phyloP scores from a whole-genome alignment of 2,888 invertebrate species.

The Synergus itoensis region DNA sequence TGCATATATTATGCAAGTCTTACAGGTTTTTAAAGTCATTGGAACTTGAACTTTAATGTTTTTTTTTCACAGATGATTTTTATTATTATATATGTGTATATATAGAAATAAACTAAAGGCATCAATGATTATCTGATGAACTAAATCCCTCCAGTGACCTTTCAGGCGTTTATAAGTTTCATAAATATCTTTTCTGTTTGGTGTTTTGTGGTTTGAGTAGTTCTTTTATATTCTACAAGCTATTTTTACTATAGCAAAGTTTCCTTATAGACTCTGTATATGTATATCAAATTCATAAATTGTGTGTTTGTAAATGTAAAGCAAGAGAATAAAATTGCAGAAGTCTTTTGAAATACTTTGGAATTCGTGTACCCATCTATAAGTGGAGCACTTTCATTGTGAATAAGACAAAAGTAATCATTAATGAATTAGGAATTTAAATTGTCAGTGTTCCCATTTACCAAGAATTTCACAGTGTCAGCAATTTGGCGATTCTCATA shows the following conservation, averaged over 20 bases:
- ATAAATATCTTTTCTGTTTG: too few species aligned
- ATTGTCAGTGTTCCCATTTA: conserved; percentile 29
- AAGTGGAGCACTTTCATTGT: conserved; percentile 14
- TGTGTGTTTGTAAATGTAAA: neutral
- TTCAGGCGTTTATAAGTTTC: neutral
- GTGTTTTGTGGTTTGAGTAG: neutral
- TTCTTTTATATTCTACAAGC: neutral
- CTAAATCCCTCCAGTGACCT: neutral
- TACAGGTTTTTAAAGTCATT: neutral
- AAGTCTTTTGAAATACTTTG: neutral
- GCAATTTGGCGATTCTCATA: conserved; percentile 13
- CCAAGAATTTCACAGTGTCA: conserved; percentile 26
- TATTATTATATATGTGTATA: neutral
- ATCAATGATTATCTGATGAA: neutral
- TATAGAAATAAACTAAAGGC: neutral
- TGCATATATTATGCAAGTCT: neutral
- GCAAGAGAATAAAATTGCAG: neutral
- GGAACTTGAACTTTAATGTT: neutral
- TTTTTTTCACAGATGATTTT: neutral
- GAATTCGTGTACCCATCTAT: neutral
- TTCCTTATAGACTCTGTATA: too few species aligned
- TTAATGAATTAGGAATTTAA: conserved; percentile 29
- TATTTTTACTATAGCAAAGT: neutral
- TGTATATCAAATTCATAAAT: neutral
- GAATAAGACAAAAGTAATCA: conserved; percentile 16